Evolutionary conservation across 2,113 vertebrate genomes (phyloP), one percentile per base, ranked within the genome.

Genomic region (Calyptomena viridis): DNA sequence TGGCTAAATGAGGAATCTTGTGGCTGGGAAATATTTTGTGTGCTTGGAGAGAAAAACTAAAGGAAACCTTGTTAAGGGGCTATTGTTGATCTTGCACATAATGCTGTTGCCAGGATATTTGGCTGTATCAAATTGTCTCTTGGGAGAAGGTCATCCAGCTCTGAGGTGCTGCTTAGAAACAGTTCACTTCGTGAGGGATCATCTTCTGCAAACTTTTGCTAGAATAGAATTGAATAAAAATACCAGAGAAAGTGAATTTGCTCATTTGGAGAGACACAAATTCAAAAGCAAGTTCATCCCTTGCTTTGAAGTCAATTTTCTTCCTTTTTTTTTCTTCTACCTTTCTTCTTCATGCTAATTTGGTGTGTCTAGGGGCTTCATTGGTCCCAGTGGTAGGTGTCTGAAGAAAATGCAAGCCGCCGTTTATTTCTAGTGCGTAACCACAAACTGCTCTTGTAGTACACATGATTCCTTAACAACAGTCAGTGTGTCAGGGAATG

Each of bases 51-150:
- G 87, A 66, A 83, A 58, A 83, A 76, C 56, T 30, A 62, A 73
- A 86, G 71, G 78, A 78, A 88, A 53, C 55, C 10, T 93, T 0
- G 0, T 58, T 86, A 88, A 80, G 72, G 80, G 68, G 27, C 79
- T 81, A 7, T 94, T 92, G 94, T 86, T 96, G 72, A 64, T 68
- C n/a, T 40, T 75, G 2, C 15, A 50, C 35, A 66, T 79, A 73
- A 37, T 39, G 62, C 42, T 74, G 63, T 94, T 96, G 79, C 86
- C 68, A 90, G 92, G 83, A 39, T 85, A 67, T 84, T 63, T 55
- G 72, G 25, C 42, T 2, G 2, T 5, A 8, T 30, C 31, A 58
- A 53, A 15, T 52, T 35, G 11, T 89, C 86, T 84, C 20, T 42
- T 77, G 68, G 64, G 86, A 84, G 46, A 55, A 16, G 6, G 14